These are phyloP conservation scores for Notamacropus eugenii DNA, from an alignment of 2,797 vertebrate species.

Conservation along the genomic window DNA sequence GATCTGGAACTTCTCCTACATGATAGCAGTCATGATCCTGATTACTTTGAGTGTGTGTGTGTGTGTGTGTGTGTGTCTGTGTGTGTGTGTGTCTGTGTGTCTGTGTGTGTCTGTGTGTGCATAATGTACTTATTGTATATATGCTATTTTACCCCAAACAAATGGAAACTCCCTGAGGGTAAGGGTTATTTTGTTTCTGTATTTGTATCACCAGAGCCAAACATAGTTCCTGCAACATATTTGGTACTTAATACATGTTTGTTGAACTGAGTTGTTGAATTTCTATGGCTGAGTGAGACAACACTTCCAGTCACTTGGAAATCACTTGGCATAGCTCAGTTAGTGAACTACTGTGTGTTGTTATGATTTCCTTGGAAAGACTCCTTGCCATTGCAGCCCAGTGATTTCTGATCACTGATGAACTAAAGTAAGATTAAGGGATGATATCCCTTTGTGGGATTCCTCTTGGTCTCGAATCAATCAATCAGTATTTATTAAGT, in stretches of 20 bases:
- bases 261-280: neutral
- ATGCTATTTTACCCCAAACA: neutral
- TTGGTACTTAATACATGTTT: neutral
- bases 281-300: neutral
- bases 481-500: slow-evolving; percentile 26
- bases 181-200: neutral
- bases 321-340: slow-evolving; percentile 12
- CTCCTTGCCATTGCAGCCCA: neutral
- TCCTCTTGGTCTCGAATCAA: slow-evolving; percentile 18
- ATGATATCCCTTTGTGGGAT: neutral
- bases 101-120: no score
- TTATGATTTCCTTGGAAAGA: slow-evolving; percentile 10
- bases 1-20: neutral
- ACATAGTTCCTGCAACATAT: neutral
- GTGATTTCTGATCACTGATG: neutral
- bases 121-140: neutral
- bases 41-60: neutral
- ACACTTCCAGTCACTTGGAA: neutral
- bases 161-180: neutral
- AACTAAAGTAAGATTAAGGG: slow-evolving; percentile 29
- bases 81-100: no score
- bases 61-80: neutral
- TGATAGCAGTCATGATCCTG: neutral
- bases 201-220: neutral
- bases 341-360: slow-evolving; percentile 17